Evolutionary conservation across 2,797 vertebrate species (phyloP).

Genomic region (Acanthopagrus latus): DNA sequence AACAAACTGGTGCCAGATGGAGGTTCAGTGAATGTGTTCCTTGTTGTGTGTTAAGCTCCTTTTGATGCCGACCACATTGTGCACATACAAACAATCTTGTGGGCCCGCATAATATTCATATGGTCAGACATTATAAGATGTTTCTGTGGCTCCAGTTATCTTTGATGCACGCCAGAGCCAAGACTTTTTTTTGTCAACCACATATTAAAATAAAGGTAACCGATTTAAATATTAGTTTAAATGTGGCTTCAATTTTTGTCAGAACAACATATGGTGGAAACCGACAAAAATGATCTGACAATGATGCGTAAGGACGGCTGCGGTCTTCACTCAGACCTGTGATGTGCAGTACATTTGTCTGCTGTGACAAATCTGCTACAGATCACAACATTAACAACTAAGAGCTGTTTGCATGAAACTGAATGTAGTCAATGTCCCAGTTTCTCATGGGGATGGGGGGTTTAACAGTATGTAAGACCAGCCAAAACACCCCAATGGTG

Average conservation of each 20-base stretch:
- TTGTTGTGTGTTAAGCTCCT: slow-evolving; percentile 38
- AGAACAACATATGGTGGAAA: slow-evolving; percentile 2
- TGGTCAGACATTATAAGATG: slow-evolving; percentile 23
- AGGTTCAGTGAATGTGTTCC: slow-evolving; percentile 49
- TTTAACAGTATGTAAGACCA: no score
- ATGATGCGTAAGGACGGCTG: neutral
- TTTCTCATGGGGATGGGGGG: no score
- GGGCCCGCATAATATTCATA: slow-evolving; percentile 8
- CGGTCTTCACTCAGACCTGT: slow-evolving; percentile 20
- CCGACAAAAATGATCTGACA: slow-evolving; percentile 10
- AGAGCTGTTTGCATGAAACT: slow-evolving; percentile 20
- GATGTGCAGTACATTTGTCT: neutral
- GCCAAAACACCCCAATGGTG: no score
- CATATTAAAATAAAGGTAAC: slow-evolving; percentile 16
- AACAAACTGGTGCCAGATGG: slow-evolving; percentile 71
- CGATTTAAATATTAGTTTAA: slow-evolving; percentile 19
- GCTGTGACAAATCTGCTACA: slow-evolving; percentile 20
- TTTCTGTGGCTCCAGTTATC: slow-evolving; percentile 37
- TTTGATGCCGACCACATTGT: slow-evolving; percentile 62
- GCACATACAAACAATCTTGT: slow-evolving; percentile 40
- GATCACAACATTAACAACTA: slow-evolving; percentile 6
- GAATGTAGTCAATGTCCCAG: neutral
- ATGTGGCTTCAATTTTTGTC: slow-evolving; percentile 23
- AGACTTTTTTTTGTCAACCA: slow-evolving; percentile 46
- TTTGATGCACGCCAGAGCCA: slow-evolving; percentile 31